These are phyloP conservation scores for Trileptium ribeirensis DNA, from an alignment of 2,888 invertebrate genomes.

Conservation along the genomic window DNA sequence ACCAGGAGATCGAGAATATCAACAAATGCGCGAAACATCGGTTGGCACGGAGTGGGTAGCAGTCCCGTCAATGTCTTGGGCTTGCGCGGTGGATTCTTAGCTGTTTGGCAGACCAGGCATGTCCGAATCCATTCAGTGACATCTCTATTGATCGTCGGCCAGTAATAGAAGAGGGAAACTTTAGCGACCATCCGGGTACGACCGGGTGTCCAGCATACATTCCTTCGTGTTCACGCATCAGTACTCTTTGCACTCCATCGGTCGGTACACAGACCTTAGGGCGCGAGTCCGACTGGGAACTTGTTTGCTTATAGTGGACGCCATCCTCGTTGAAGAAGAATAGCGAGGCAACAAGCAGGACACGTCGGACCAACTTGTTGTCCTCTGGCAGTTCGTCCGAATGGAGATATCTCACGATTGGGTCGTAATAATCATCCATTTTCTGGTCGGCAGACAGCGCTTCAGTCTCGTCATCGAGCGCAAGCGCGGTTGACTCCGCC, in stretches of 20 bases:
- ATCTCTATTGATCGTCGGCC: conserved; percentile 29
- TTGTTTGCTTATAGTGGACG: background rate
- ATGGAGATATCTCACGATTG: background rate
- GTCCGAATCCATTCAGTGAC: conserved; percentile 21
- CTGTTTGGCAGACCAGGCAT: conserved; percentile 32
- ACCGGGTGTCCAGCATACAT: background rate
- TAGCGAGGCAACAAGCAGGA: too few species aligned
- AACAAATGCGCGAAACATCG: background rate
- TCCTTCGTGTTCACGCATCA: background rate
- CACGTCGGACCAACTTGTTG: background rate
- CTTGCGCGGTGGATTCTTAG: conserved; percentile 18
- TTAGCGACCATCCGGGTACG: background rate
- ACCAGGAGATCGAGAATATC: conserved; percentile 31
- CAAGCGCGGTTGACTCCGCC: too few species aligned
- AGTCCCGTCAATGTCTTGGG: background rate
- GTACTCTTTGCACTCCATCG: background rate
- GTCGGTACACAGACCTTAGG: background rate
- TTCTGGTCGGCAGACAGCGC: too few species aligned
- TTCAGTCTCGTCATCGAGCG: too few species aligned
- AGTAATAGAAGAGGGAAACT: conserved; percentile 21
- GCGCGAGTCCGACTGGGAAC: background rate
- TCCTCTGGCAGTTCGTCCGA: background rate
- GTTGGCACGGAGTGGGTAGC: background rate
- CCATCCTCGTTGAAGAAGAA: background rate
- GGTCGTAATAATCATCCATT: background rate